These are phyloP conservation scores for Bagarius yarrelli DNA, from an alignment of 2,113 vertebrate species.

Conservation along the genomic window DNA sequence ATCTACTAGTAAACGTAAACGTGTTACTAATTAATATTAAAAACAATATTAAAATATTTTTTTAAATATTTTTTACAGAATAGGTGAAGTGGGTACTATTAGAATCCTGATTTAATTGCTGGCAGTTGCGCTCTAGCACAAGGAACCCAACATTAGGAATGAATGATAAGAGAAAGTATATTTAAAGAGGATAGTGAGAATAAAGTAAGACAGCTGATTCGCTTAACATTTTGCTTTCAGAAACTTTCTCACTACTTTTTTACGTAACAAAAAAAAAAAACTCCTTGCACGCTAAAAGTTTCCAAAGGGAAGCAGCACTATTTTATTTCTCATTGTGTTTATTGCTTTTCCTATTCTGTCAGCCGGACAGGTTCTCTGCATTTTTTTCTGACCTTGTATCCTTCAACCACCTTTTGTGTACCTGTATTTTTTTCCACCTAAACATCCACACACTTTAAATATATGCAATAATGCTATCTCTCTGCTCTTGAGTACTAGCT, in stretches of 20 bases:
- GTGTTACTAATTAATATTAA: too few relatives aligned
- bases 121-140: too few relatives aligned
- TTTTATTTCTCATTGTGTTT: neutral
- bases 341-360: conserved; percentile 27
- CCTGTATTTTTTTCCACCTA: conserved; percentile 61
- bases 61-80: too few relatives aligned
- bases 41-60: too few relatives aligned
- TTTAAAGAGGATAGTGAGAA: neutral
- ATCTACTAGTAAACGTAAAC: too few relatives aligned
- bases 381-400: conserved; percentile 67
- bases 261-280: neutral
- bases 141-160: neutral
- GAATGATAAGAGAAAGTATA: neutral
- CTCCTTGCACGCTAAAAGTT: conserved; percentile 18
- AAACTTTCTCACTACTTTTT: conserved; percentile 15
- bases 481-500: conserved; percentile 67
- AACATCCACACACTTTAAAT: conserved; percentile 50
- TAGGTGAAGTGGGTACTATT: too few relatives aligned
- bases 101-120: neutral
- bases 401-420: conserved; percentile 59
- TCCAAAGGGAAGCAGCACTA: neutral
- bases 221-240: neutral
- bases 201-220: neutral
- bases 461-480: conserved; percentile 70
- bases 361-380: conserved; percentile 32